A percentile compares a stretch with the other conserved stretches of the same genome.
Conservation (phyloP, 2,888 invertebrate genomes). For the Calameuta filiformis region DNA sequence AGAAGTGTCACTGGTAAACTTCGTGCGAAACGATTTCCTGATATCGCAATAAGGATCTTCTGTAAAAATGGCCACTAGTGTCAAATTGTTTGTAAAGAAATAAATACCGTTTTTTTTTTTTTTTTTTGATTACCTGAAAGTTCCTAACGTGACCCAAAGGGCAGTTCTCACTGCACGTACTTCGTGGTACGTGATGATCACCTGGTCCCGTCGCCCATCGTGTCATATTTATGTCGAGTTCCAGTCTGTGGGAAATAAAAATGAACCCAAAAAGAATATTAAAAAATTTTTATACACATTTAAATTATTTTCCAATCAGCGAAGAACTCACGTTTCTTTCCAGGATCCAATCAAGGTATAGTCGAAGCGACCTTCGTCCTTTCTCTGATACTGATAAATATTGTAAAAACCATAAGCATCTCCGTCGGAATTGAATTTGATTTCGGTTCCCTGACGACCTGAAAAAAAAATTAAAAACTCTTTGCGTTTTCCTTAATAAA, state of each 20-base stretch:
- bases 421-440: slow-evolving; percentile 74
- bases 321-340: slow-evolving; percentile 68
- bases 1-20: too few species aligned
- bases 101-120: too few species aligned
- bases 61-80: too few species aligned
- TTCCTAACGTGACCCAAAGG: slow-evolving; percentile 71
- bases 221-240: slow-evolving; percentile 65
- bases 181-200: slow-evolving; percentile 65
- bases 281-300: neutral
- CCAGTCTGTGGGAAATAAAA: slow-evolving; percentile 54
- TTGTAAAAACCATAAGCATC: slow-evolving; percentile 78
- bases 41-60: too few species aligned
- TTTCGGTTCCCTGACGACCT: slow-evolving; percentile 68
- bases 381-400: slow-evolving; percentile 75
- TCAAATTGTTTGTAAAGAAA: too few species aligned
- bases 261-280: neutral
- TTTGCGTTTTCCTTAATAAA: too few species aligned
- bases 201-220: slow-evolving; percentile 65
- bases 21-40: too few species aligned
- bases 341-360: slow-evolving; percentile 72
- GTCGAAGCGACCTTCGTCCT: slow-evolving; percentile 68
- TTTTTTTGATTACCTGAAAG: slow-evolving; percentile 65
- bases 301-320: neutral
- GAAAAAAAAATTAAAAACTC: slow-evolving; percentile 25
- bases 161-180: slow-evolving; percentile 75